phyloP scores from a whole-genome alignment of 1,140 invertebrate genomes.

The Eurosta solidaginis region DNA sequence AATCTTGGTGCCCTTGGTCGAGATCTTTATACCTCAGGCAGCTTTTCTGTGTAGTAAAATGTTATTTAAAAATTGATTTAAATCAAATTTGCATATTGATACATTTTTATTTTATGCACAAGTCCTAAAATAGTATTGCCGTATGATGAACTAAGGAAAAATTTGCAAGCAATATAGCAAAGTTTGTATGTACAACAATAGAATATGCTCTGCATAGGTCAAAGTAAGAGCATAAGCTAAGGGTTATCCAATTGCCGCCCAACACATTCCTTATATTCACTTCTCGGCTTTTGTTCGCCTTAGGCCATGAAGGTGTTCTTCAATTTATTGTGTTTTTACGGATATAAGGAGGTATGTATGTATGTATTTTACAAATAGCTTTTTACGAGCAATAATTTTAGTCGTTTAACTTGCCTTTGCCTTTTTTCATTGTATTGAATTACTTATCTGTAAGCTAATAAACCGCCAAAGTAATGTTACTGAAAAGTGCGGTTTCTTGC shows the following conservation, averaged over 20 bases:
- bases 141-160: not conserved
- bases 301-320: not conserved
- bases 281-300: not conserved
- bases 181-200: not conserved
- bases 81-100: slow-evolving; percentile 14
- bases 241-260: not conserved
- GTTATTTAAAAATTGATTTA: slow-evolving; percentile 24
- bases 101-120: slow-evolving; percentile 8
- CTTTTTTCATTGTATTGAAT: not conserved
- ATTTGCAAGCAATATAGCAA: not conserved
- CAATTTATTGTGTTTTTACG: not conserved
- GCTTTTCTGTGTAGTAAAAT: slow-evolving; percentile 1
- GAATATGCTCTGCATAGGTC: not conserved
- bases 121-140: slow-evolving; percentile 16
- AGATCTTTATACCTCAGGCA: not conserved
- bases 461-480: not conserved
- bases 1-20: slow-evolving; percentile 13
- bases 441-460: not conserved
- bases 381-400: slow-evolving; percentile 5
- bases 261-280: not conserved
- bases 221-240: not conserved
- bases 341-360: not conserved
- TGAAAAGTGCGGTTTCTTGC: not conserved
- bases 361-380: not conserved
- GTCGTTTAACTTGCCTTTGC: not conserved